Evolutionary conservation across 1,140 invertebrate species (phyloP).

Genomic region (Conus ventricosus): DNA sequence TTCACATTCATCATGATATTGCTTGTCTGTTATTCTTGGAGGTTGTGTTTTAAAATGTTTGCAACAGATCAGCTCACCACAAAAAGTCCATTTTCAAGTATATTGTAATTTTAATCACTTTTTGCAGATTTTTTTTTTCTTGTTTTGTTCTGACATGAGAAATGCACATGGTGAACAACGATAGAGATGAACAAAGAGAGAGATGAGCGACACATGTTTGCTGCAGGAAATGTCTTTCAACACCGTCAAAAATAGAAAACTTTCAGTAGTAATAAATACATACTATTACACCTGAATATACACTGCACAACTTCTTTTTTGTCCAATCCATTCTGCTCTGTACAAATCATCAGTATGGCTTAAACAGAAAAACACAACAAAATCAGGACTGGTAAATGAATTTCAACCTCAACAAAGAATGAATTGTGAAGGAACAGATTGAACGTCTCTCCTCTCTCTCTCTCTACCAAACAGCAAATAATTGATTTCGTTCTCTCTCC

Average conservation of each 20-base stretch:
- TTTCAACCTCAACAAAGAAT: slow-evolving; percentile 28
- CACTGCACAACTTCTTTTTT: slow-evolving; percentile 23
- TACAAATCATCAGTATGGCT: slow-evolving; percentile 10
- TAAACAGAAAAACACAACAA: background rate
- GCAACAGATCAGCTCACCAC: too few relatives aligned
- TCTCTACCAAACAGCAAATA: background rate
- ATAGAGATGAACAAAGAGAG: slow-evolving; percentile 27
- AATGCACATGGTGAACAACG: slow-evolving; percentile 28
- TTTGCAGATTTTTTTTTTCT: slow-evolving; percentile 31
- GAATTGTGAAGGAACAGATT: slow-evolving; percentile 21
- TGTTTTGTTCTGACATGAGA: slow-evolving; percentile 31
- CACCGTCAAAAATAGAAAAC: slow-evolving; percentile 39
- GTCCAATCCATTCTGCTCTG: background rate
- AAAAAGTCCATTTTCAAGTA: background rate
- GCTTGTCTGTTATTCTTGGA: too few relatives aligned
- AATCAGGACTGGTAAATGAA: background rate
- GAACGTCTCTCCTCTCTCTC: slow-evolving; percentile 20
- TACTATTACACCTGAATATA: slow-evolving; percentile 34
- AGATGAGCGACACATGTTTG: slow-evolving; percentile 28
- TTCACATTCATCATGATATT: too few relatives aligned
- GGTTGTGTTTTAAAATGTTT: too few relatives aligned
- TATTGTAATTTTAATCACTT: slow-evolving; percentile 24
- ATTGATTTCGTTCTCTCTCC: too few relatives aligned
- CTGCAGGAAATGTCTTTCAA: slow-evolving; percentile 7
- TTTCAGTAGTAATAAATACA: slow-evolving; percentile 37